Evolutionary conservation across 2,113 vertebrate genomes (phyloP).

Genomic region (Anarhynchus alexandrinus): DNA sequence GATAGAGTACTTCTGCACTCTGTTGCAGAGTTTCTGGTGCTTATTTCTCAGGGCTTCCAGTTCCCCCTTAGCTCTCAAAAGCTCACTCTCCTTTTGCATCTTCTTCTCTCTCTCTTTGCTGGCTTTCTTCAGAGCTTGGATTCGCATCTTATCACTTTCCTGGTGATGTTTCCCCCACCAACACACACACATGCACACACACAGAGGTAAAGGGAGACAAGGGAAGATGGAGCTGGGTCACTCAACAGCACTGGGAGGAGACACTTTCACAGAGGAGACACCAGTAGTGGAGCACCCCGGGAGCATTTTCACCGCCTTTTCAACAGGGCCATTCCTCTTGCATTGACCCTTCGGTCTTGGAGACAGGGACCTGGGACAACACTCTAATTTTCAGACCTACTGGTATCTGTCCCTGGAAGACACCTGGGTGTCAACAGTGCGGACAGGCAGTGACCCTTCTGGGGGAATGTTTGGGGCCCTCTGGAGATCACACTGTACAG

Average conservation of each 20-base stretch:
- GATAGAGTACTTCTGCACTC: constrained; percentile 62
- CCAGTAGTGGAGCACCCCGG: too few species aligned
- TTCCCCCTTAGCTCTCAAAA: constrained; percentile 57
- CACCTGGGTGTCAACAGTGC: too few species aligned
- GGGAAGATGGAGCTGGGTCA: background rate
- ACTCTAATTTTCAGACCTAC: background rate
- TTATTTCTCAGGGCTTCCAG: constrained; percentile 35
- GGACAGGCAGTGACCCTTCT: background rate
- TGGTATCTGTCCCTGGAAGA: background rate
- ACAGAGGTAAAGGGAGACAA: background rate
- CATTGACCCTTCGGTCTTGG: background rate
- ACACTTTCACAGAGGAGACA: background rate
- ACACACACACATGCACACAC: background rate
- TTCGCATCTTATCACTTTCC: constrained; percentile 70
- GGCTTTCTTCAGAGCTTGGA: constrained; percentile 69
- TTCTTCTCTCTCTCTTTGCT: constrained; percentile 48
- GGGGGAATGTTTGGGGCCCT: background rate
- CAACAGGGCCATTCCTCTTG: too few species aligned
- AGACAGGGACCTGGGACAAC: background rate
- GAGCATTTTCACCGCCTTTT: too few species aligned
- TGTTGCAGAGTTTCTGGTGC: constrained; percentile 53
- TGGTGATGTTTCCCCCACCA: constrained; percentile 5
- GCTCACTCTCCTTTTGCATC: constrained; percentile 53
- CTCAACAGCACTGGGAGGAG: background rate
- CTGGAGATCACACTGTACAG: background rate